A percentile compares a stretch with the other conserved stretches of the same genome.
phyloP scores from a whole-genome alignment of 1,140 invertebrate genomes.

The Polypedilum vanderplanki region DNA sequence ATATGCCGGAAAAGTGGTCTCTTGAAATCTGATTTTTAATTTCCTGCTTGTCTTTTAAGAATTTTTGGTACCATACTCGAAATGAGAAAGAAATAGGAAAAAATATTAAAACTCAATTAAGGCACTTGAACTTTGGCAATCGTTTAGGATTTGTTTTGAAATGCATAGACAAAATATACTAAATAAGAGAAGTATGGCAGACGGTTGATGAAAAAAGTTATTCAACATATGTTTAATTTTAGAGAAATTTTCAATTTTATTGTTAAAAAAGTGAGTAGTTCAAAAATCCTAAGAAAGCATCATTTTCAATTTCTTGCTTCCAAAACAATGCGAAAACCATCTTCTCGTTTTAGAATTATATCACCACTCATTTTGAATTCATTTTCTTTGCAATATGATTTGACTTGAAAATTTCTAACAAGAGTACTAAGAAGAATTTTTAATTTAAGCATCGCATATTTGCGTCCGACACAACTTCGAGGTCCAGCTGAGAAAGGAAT shows the following conservation, averaged over 20 bases:
- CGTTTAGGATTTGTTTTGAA: too few relatives aligned
- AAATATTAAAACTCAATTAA: slow-evolving; percentile 26
- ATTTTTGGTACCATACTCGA: not conserved
- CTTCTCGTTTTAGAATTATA: slow-evolving; percentile 47
- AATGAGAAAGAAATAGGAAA: not conserved
- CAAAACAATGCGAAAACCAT: slow-evolving; percentile 45
- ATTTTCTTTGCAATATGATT: slow-evolving; percentile 41
- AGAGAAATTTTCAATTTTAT: too few relatives aligned
- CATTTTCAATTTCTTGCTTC: slow-evolving; percentile 37
- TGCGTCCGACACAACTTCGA: slow-evolving; percentile 71
- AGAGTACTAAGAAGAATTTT: slow-evolving; percentile 57
- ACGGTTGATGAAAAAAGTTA: too few relatives aligned
- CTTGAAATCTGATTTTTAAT: slow-evolving; percentile 28
- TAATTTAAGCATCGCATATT: slow-evolving; percentile 60
- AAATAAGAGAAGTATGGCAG: too few relatives aligned
- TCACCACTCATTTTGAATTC: slow-evolving; percentile 45
- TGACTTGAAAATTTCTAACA: slow-evolving; percentile 53
- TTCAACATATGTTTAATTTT: too few relatives aligned
- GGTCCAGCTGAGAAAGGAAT: slow-evolving; percentile 87
- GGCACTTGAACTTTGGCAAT: slow-evolving; percentile 14
- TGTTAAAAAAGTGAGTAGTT: too few relatives aligned
- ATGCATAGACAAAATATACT: too few relatives aligned
- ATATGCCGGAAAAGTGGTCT: slow-evolving; percentile 26
- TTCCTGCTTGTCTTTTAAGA: not conserved
- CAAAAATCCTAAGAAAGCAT: not conserved